Base-by-base conservation (phyloP, 2,113 vertebrate species). In the Pholis gunnellus region DNA sequence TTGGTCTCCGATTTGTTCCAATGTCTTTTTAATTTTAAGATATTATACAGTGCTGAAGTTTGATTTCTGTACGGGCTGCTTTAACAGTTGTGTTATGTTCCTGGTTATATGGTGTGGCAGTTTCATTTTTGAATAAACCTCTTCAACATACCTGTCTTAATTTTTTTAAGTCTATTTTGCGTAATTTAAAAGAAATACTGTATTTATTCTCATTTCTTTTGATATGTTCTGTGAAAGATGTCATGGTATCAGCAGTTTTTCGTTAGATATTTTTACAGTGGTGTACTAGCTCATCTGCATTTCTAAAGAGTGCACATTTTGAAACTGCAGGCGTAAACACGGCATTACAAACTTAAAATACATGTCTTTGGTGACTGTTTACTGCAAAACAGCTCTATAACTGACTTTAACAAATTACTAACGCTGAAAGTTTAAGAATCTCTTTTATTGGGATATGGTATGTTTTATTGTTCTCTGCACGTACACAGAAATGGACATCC, bases 121-220 rank as follows among this genome's bases (percentile, higher is more conserved):
- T 92, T 93, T 93, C 88, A 90, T 92, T 94, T 95, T 92, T 83
- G 61, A 94, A 93, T 94, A 95, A 95, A 95, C 82, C n/a, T 90
- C 74, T 71, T 87, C 84, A 65, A 90, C 78, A 81, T 44, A 61
- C 38, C 1, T 60, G 15, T 77, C 20, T 68, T 38, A 17, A 57
- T 60, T 64, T 83, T 6, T 50, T 68, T 78, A 3, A 11, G 14
- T 50, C 31, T 61, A 3, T 42, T 50, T 67, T 46, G 14, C 6
- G 17, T 48, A 48, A 48, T 48, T 48, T 7, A 18, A 48, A 42
- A n/a, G 8, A 15, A 9, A 15, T 42, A 40, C 14, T 25, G 11
- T 14, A 36, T 20, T 34, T 68, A 4, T 69, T 34, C 38, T 44
- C 25, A 11, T 17, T 5, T 14, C n/a, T 31, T 60, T 60, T 15